A percentile compares a stretch with the other conserved stretches of the same genome.
These are phyloP conservation scores for Anagyrus pseudococci DNA, from an alignment of 2,888 invertebrate genomes.

Conservation along the genomic window DNA sequence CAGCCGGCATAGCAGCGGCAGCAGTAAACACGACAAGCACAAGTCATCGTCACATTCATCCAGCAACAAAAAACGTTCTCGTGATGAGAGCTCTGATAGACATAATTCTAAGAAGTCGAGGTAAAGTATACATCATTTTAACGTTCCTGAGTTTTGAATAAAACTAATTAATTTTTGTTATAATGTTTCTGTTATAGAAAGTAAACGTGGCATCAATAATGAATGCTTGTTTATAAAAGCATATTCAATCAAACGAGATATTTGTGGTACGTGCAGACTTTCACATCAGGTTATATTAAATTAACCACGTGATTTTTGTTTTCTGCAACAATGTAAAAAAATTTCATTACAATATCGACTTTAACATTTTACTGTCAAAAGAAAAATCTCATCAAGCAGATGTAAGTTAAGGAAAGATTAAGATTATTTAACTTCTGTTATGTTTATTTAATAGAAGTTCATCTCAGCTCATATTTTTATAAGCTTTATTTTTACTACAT, in stretches of 20 bases:
- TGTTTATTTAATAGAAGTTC: conserved; percentile 18
- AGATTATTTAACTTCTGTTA: conserved; percentile 17
- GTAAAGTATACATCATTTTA: too few relatives aligned
- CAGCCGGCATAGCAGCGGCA: conserved; percentile 51
- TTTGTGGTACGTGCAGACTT: conserved; percentile 16
- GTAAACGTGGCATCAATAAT: conserved; percentile 10
- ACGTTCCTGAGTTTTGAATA: too few relatives aligned
- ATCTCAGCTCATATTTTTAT: conserved; percentile 33
- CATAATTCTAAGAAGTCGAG: conserved; percentile 75
- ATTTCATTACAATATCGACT: conserved; percentile 4
- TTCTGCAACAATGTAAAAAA: conserved; percentile 17
- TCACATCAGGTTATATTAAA: conserved; percentile 18
- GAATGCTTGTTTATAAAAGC: conserved; percentile 8
- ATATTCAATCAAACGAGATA: conserved; percentile 6
- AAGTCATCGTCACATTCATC: conserved; percentile 61
- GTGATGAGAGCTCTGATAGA: conserved; percentile 76
- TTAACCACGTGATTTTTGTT: conserved; percentile 18
- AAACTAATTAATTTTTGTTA: too few relatives aligned
- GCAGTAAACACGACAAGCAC: conserved; percentile 59
- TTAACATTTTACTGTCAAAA: conserved; percentile 12
- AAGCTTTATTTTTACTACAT: conserved; percentile 19
- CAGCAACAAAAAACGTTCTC: conserved; percentile 73
- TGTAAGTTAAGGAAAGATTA: conserved; percentile 26
- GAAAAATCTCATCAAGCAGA: conserved; percentile 17
- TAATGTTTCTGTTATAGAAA: conserved; percentile 22